Evolutionary conservation across 2,113 vertebrate species (phyloP).

Genomic region (Oryctolagus cuniculus): mOryCun1.1 NC_091438.1:151809501-151810000

Average conservation of each 20-base stretch:
- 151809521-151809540: fast-evolving
- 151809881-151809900: slow-evolving; percentile 70
- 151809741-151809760: neutral
- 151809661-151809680: neutral
- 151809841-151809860: neutral
- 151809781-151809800: neutral
- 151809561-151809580: neutral
- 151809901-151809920: slow-evolving; percentile 72
- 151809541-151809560: neutral
- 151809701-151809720: neutral
- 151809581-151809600: neutral
- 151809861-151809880: neutral
- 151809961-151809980: slow-evolving; percentile 81
- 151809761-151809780: neutral
- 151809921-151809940: slow-evolving; percentile 75
- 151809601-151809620: fast-evolving
- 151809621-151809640: neutral
- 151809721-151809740: neutral
- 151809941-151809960: neutral
- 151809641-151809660: slow-evolving; percentile 11
- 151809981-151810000: slow-evolving; percentile 77
- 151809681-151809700: neutral
- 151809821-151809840: neutral
- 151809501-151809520: neutral
- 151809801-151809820: neutral